phyloP scores from a whole-genome alignment of 2,888 invertebrate genomes.

The Cartodere bifasciata region DNA sequence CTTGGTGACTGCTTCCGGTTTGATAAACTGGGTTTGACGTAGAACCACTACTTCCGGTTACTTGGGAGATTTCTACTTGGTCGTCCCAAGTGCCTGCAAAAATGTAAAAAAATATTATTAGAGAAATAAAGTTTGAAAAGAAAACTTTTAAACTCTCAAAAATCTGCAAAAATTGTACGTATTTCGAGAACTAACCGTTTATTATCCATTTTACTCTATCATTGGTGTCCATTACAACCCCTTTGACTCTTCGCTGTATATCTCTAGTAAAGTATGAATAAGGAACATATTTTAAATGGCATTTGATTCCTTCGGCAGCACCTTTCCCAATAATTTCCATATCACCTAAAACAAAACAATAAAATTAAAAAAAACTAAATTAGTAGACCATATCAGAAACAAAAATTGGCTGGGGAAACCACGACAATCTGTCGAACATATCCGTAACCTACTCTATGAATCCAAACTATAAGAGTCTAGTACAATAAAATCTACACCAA shows the following conservation, averaged over 20 bases:
- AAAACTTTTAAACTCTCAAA: too few species aligned
- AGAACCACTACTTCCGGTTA: constrained; percentile 52
- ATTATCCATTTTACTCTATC: constrained; percentile 64
- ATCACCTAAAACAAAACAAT: constrained; percentile 46
- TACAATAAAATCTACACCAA: too few species aligned
- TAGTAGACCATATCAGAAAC: too few species aligned
- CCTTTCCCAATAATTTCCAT: constrained; percentile 90
- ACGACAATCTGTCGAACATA: too few species aligned
- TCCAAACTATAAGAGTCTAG: too few species aligned
- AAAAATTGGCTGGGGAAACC: too few species aligned
- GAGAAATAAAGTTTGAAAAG: too few species aligned
- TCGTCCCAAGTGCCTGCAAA: constrained; percentile 83
- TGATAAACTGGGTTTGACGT: constrained; percentile 79
- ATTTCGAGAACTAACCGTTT: constrained; percentile 37
- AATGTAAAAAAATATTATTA: constrained; percentile 1
- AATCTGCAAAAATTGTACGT: neutral
- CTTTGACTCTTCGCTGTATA: constrained; percentile 80
- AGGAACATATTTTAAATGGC: constrained; percentile 93
- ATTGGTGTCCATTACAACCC: constrained; percentile 58
- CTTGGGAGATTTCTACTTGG: constrained; percentile 87
- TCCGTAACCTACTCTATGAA: too few species aligned
- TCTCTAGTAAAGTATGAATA: constrained; percentile 98
- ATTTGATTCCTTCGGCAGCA: constrained; percentile 79
- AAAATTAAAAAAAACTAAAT: constrained; percentile 2
- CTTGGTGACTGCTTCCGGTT: constrained; percentile 71